Evolutionary conservation across 2,113 vertebrate species (phyloP), one percentile per base, ranked within the genome.

Genomic region (Bostrychus sinensis): DNA sequence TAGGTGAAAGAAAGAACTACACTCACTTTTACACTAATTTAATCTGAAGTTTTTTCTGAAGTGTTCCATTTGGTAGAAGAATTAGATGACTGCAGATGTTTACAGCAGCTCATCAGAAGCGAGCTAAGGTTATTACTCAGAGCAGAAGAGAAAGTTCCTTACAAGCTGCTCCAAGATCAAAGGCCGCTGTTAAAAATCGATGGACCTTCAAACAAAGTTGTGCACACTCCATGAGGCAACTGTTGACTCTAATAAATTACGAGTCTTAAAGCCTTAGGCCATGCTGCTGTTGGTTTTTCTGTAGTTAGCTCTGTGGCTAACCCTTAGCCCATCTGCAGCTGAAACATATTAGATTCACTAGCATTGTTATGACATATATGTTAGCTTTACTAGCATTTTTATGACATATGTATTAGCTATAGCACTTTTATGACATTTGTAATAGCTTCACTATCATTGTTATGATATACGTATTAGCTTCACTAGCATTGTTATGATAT

Each of bases 121-220:
- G 55, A 39, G 66, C 72, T 79, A 41, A 73, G 16, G 5, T 2
- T 81, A 56, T 82, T 72, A 82, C 43, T 85, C 77, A 83, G 7
- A 32, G 38, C 59, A 53, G 34, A 46, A 57, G 64, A 70, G 82
- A 84, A 83, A 81, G 81, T 70, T 41, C 70, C 62, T 16, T 8
- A 14, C 37, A n/a, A 48, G 46, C 56, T 66, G 22, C 13, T 25
- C 45, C 2, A 4, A 23, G 30, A 57, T 66, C 20, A 56, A 4
- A 6, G 16, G 1, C 3, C 5, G 38, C 13, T 53, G 28, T 56
- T 46, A 32, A 26, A 38, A 46, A 23, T 22, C n/a, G 11, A 7
- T 25, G 16, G 5, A 17, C 1, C 26, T 32, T 42, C 45, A 12
- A 28, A 28, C 4, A 10, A 26, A 48, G 10, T n/a, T n/a, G n/a